A percentile compares a stretch with the other conserved stretches of the same genome.
These are phyloP conservation scores for Synanthedon myopaeformis DNA, from an alignment of 2,888 invertebrate genomes.

Conservation along the genomic window DNA sequence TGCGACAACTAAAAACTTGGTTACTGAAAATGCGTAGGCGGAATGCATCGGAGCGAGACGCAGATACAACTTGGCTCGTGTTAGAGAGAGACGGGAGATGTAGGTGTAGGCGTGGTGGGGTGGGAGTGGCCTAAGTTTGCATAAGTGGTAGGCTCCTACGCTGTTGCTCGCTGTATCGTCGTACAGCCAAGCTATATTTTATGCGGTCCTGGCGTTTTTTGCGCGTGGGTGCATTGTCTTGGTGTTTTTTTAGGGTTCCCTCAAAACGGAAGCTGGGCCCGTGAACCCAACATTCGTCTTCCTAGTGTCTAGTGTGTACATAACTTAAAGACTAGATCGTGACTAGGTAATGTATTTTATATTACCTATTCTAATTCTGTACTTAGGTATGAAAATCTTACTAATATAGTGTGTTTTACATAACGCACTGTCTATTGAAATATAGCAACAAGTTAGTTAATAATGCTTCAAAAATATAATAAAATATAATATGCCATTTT, in stretches of 20 bases:
- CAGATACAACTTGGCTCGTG: conserved; percentile 15
- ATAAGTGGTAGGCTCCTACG: conserved; percentile 36
- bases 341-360: too few relatives aligned
- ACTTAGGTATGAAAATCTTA: too few relatives aligned
- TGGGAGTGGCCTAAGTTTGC: conserved; percentile 54
- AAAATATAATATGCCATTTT: too few relatives aligned
- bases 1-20: conserved; percentile 59
- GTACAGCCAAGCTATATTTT: conserved; percentile 32
- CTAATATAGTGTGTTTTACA: too few relatives aligned
- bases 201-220: conserved; percentile 41
- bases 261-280: neutral
- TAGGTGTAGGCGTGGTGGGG: conserved; percentile 41
- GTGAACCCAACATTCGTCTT: too few relatives aligned
- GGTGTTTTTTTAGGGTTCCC: conserved; percentile 26
- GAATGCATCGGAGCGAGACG: conserved; percentile 35
- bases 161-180: conserved; percentile 7
- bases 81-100: conserved; percentile 24
- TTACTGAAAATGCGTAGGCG: conserved; percentile 56
- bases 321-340: too few relatives aligned
- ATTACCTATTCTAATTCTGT: too few relatives aligned
- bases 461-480: too few relatives aligned
- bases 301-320: too few relatives aligned
- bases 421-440: too few relatives aligned
- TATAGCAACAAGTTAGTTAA: too few relatives aligned
- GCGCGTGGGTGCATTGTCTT: conserved; percentile 54